phyloP scores from a whole-genome alignment of 2,797 vertebrate species.

The Liasis olivaceus region DNA sequence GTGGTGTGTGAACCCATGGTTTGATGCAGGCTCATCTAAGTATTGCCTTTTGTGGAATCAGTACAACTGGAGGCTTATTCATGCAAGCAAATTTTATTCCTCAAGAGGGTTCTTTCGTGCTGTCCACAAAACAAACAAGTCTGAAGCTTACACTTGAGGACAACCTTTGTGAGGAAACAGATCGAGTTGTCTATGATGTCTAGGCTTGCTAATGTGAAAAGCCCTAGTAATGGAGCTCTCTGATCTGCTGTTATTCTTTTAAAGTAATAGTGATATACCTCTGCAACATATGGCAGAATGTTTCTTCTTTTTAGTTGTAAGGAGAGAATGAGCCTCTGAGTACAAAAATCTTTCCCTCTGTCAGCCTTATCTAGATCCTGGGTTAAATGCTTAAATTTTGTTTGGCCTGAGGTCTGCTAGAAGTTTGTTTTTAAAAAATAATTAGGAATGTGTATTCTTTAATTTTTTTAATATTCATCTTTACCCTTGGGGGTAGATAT shows the following conservation, averaged over 20 bases:
- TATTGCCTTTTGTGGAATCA: not conserved
- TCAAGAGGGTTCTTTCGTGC: not conserved
- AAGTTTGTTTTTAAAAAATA: not conserved
- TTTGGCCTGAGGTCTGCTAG: not conserved
- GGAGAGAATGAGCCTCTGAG: not conserved
- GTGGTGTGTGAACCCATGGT: not conserved
- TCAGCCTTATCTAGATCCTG: not conserved
- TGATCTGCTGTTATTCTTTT: not conserved
- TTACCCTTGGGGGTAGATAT: not conserved
- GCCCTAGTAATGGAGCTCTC: not conserved
- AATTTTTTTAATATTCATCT: not conserved
- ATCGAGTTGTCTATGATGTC: not conserved
- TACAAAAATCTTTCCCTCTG: not conserved
- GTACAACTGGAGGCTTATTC: not conserved
- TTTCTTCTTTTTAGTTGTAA: not conserved
- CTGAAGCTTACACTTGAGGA: not conserved
- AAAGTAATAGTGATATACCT: not conserved
- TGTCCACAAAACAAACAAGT: not conserved
- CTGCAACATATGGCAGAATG: not conserved
- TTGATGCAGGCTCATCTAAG: not conserved
- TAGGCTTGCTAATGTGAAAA: not conserved
- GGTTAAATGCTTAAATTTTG: not conserved
- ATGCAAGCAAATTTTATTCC: not conserved
- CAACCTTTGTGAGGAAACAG: not conserved
- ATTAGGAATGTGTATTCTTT: not conserved